Evolutionary conservation across 2,888 invertebrate species (phyloP).

Genomic region (Phaonia tiefii): DNA sequence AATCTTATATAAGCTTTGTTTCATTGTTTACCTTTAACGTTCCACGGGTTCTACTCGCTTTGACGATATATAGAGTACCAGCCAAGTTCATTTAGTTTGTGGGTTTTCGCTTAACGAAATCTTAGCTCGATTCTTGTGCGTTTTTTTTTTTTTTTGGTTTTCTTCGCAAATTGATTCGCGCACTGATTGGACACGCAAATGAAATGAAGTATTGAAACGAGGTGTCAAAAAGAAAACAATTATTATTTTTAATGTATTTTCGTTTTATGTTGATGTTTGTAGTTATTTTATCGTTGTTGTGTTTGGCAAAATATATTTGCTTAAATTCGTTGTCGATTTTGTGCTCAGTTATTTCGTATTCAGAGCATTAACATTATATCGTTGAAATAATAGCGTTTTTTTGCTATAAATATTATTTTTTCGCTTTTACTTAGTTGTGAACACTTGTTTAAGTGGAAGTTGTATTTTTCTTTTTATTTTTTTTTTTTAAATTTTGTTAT

Average conservation of each 20-base stretch:
- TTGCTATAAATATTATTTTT: too few species aligned
- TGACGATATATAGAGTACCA: too few species aligned
- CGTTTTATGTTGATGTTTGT: constrained; percentile 14
- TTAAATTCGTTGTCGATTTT: too few species aligned
- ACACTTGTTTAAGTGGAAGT: constrained; percentile 15
- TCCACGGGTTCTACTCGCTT: too few species aligned
- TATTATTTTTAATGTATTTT: constrained; percentile 22
- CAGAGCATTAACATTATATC: neutral
- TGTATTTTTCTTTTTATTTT: too few species aligned
- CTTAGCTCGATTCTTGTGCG: neutral
- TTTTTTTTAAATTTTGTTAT: constrained; percentile 10
- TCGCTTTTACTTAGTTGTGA: constrained; percentile 1
- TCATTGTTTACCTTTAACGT: constrained; percentile 27
- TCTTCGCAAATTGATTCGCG: neutral
- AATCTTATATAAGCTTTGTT: constrained; percentile 2
- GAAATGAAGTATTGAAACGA: constrained; percentile 4
- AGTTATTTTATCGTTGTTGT: neutral
- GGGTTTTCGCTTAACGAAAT: constrained; percentile 3
- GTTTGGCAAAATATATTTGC: neutral
- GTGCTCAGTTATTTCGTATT: constrained; percentile 2
- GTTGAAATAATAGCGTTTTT: constrained; percentile 1
- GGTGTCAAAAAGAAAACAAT: constrained; percentile 36
- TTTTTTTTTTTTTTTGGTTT: constrained; percentile 1
- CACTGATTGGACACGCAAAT: neutral
- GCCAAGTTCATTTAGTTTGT: constrained; percentile 5